A percentile compares a stretch with the other conserved stretches of the same genome.
Conservation (phyloP, 2,797 vertebrate species). For the Darevskia nairensis region DNA sequence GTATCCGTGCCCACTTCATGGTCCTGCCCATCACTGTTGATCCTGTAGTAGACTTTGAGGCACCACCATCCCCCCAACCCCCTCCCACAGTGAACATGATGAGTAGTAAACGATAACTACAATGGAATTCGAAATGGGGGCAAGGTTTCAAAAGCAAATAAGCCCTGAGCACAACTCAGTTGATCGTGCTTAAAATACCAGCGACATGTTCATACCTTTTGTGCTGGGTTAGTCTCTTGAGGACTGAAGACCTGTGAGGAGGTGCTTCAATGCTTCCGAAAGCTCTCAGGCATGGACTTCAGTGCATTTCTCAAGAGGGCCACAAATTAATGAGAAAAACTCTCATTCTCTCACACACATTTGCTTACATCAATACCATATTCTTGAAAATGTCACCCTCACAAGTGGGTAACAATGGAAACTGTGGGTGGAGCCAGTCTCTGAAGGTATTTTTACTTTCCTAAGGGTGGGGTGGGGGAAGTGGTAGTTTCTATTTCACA, state of each 20-base stretch:
- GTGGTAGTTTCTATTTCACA: neutral
- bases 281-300: neutral
- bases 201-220: neutral
- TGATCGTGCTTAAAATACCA: too few species aligned
- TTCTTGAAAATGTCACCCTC: too few species aligned
- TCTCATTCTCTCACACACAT: neutral
- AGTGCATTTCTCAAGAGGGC: neutral
- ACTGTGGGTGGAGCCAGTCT: neutral
- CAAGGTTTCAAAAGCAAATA: too few species aligned
- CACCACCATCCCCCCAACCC: neutral
- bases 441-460: neutral
- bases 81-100: neutral
- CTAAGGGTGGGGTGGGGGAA: neutral
- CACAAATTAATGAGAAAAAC: neutral
- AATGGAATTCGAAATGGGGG: neutral
- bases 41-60: neutral
- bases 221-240: neutral
- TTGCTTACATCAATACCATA: too few species aligned
- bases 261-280: neutral
- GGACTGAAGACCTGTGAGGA: neutral
- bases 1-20: neutral
- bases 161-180: neutral
- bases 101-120: too few species aligned
- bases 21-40: neutral
- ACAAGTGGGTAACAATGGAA: neutral